These are phyloP conservation scores for Anarrhichthys ocellatus DNA, from an alignment of 2,113 vertebrate genomes.

Conservation along the genomic window DNA sequence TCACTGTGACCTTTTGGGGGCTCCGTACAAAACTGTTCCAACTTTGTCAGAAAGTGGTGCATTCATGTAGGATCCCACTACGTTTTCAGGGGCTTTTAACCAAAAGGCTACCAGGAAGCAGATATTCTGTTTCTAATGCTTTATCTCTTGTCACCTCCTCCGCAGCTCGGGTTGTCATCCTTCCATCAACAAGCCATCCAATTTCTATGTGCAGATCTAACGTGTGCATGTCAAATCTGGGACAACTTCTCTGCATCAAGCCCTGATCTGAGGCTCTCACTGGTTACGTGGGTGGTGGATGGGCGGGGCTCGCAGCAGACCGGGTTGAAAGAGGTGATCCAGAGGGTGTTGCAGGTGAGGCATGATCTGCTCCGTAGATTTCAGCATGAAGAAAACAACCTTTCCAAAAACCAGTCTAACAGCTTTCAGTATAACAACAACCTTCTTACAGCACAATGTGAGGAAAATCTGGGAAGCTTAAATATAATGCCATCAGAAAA, in stretches of 20 bases:
- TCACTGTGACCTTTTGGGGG: background rate
- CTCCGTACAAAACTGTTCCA: background rate
- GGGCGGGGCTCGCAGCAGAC: slow-evolving; percentile 29
- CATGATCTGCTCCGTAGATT: background rate
- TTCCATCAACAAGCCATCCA: slow-evolving; percentile 81
- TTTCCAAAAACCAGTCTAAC: slow-evolving; percentile 33
- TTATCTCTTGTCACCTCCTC: slow-evolving; percentile 20
- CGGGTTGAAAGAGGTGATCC: slow-evolving; percentile 73
- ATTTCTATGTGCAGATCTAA: slow-evolving; percentile 77
- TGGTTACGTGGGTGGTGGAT: slow-evolving; percentile 81
- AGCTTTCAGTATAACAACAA: slow-evolving; percentile 18
- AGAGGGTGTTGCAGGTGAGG: slow-evolving; percentile 84
- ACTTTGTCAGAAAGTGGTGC: background rate
- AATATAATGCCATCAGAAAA: slow-evolving; percentile 3
- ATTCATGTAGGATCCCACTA: background rate
- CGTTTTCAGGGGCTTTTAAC: background rate
- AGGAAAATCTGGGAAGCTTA: slow-evolving; percentile 55
- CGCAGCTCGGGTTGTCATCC: slow-evolving; percentile 84
- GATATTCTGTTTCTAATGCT: background rate
- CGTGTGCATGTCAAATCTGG: slow-evolving; percentile 70
- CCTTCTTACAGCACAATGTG: slow-evolving; percentile 50
- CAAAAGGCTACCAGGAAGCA: background rate
- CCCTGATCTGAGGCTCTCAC: slow-evolving; percentile 73
- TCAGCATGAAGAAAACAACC: slow-evolving; percentile 12
- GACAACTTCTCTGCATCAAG: slow-evolving; percentile 69